Evolutionary conservation across 2,113 vertebrate genomes (phyloP), one percentile per base, ranked within the genome.

Genomic region (Bostrychus sinensis): DNA sequence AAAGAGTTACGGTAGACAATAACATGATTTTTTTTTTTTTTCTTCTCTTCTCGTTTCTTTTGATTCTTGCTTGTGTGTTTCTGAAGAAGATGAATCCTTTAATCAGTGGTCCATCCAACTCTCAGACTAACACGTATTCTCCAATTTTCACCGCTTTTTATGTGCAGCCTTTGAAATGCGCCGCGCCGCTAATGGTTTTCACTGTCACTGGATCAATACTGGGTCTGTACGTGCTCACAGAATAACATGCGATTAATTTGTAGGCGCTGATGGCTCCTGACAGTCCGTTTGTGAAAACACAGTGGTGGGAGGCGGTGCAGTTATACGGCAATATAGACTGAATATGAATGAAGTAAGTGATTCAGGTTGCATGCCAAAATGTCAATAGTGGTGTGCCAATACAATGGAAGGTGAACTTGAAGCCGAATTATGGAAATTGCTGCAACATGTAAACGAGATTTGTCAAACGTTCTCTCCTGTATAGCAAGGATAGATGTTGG

Each of bases 171-270:
- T 50, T 50, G 46, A 50, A 50, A 50, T 26, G 46, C 13, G 7
- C 22, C 5, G 46, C 46, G 46, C 46, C 12, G 46, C 46, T 50
- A 50, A 50, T 50, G 46, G 46, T 50, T 50, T 50, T 50, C 46
- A 50, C 46, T 50, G 46, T 50, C 46, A 28, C 23, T 22, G 46
- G 43, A 50, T 50, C 46, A 50, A 50, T 50, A 50, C 46, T 11
- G 4, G 11, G 22, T 22, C 46, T 26, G 46, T 8, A 26, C 46
- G 13, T 14, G 13, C 46, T 25, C 46, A 26, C 22, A 26, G 12
- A 26, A 7, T 26, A 50, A 50, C 46, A 50, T 50, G 23, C 23
- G 23, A 50, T 26, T 50, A 22, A 50, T 50, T 50, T 50, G 46
- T 50, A 26, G 23, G 46, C 22, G 22, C 46, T 26, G 46, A 26